Evolutionary conservation across 1,140 invertebrate species (phyloP), one percentile per base, ranked within the genome.

Genomic region (Dufourea novaeangliae): DNA sequence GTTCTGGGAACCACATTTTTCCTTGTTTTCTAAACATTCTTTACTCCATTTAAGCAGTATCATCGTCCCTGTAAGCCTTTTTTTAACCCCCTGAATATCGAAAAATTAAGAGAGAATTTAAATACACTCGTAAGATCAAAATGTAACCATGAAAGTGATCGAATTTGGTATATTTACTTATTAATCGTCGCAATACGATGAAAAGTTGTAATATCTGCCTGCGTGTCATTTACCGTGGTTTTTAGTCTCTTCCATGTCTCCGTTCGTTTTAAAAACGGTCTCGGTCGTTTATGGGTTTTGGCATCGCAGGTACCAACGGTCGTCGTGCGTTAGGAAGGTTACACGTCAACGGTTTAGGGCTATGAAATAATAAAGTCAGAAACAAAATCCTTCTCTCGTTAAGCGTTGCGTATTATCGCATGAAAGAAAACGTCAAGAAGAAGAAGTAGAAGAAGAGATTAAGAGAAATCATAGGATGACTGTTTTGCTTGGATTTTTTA

Each of bases 401-500:
- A 34, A 22, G 34, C 34, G 20, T 7, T 63, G 39, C 20, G 46
- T 14, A 27, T 22, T 39, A 20, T 27, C 29, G n/a, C n/a, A 52
- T 34, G 44, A 32, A 27, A 32, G 67, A 81, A 27, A 57, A 4
- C 1, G 14, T 29, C 17, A 12, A 14, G 25, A 64, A 52, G 67
- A 80, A 56, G 46, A 37, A 57, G 46, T 62, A 46, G 34, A 69
- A 12, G 29, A 62, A 59, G 20, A 41, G 11, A 76, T 52, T 29
- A 25, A 77, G 59, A 72, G 12, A 61, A 41, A 56, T 70, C 72
- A 68, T 61, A 75, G 32, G 44, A 63, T 76, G 52, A 62, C 76
- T 80, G 71, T 81, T 74, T 75, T n/a, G n/a, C n/a, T 10, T 72
- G 76, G 78, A 57, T 79, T 67, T n/a, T 90, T 92, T 91, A 92